These are phyloP conservation scores for Rhagonycha fulva DNA, from an alignment of 2,888 invertebrate species.

Conservation along the genomic window DNA sequence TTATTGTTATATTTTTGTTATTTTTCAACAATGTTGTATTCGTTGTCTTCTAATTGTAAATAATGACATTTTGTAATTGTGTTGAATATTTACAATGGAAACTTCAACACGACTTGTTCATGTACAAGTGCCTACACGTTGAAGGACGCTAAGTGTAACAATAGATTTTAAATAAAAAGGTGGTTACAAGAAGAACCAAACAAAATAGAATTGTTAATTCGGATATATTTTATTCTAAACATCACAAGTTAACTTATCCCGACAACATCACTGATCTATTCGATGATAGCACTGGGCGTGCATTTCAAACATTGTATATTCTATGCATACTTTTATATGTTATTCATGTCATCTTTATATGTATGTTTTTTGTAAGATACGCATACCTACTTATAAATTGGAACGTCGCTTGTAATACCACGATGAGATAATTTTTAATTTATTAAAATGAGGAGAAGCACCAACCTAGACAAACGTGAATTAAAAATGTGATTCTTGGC, in stretches of 20 bases:
- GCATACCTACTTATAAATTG: background rate
- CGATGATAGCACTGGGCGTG: background rate
- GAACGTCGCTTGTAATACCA: background rate
- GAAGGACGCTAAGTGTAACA: background rate
- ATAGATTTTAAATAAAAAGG: background rate
- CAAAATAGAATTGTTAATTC: background rate
- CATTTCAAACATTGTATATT: background rate
- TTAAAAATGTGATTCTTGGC: background rate
- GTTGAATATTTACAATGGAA: constrained; percentile 5
- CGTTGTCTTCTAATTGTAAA: constrained; percentile 18
- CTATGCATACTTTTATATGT: background rate
- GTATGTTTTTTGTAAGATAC: background rate
- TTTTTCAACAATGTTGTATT: constrained; percentile 2
- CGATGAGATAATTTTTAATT: background rate
- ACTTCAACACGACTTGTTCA: constrained; percentile 10
- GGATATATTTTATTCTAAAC: background rate
- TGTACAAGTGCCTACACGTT: background rate
- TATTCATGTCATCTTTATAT: background rate
- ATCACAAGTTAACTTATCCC: background rate
- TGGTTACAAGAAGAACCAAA: background rate
- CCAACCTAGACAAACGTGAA: too few relatives aligned
- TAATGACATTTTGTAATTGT: constrained; percentile 6
- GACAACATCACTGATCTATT: background rate
- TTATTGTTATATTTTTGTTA: background rate
- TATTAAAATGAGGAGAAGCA: background rate